A percentile compares a stretch with the other conserved stretches of the same genome.
Conservation (phyloP, 2,888 invertebrate genomes). For the Sarcophaga subvicina region DNA sequence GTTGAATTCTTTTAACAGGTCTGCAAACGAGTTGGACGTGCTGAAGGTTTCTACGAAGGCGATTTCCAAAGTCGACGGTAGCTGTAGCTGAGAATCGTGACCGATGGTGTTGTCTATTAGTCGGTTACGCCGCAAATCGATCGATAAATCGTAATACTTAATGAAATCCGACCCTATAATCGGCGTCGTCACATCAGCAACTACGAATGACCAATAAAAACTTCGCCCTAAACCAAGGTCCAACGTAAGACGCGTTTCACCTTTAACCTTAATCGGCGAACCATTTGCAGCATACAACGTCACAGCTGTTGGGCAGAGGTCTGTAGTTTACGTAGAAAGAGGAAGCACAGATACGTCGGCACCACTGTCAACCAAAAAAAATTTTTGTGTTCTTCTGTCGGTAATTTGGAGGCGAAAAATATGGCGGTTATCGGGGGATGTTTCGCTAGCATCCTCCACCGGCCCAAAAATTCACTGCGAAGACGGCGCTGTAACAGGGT, state of each 20-base stretch:
- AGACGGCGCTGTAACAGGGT: no score
- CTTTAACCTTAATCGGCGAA: neutral
- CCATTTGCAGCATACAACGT: slow-evolving; percentile 3
- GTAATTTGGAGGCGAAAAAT: slow-evolving; percentile 19
- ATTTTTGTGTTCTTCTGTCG: no score
- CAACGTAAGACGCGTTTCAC: neutral
- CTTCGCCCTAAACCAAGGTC: no score
- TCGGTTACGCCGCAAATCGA: no score
- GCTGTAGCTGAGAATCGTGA: neutral
- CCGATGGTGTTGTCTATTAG: neutral
- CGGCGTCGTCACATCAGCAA: no score
- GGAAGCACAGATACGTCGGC: slow-evolving; percentile 1
- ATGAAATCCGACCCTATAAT: no score
- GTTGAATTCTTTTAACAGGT: no score
- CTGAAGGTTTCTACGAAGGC: neutral
- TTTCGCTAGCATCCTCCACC: neutral
- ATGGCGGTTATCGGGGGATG: neutral
- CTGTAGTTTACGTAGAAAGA: neutral
- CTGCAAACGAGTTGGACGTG: neutral
- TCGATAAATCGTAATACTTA: neutral
- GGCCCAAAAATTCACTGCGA: no score
- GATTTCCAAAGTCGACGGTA: neutral
- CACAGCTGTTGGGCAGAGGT: neutral
- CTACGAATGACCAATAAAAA: no score
- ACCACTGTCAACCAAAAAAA: no score